Evolutionary conservation across 2,113 vertebrate species (phyloP), one percentile per base, ranked within the genome.

Genomic region (Cryptotis parvus): DNA sequence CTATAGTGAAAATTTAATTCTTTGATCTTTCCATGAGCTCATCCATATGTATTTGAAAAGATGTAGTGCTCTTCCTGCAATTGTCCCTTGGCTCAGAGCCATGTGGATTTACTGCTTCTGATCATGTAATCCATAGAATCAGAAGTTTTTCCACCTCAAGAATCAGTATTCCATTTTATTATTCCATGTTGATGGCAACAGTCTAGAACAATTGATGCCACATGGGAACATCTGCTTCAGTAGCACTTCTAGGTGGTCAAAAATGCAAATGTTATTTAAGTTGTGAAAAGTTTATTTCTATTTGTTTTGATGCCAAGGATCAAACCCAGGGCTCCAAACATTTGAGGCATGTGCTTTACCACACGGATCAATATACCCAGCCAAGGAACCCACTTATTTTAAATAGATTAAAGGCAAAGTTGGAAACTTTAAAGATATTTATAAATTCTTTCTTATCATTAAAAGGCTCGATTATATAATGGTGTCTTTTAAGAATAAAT

Each of bases 121-220:
- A 96, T 96, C 76, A 0, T 93, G 83, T 95, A 95, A 95, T 96
- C 92, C 89, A 77, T 80, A 89, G 95, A 95, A 95, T 96, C 96
- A 96, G 91, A 96, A 96, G 92, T 95, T 95, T 95, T 95, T 96
- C 95, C 96, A 96, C 96, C 96, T 96, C 88, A 65, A 94, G 75
- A 90, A 39, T 76, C 82, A 69, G 90, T 35, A 31, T 88, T 91
- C 89, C 35, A 76, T 84, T 87, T 96, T 82, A 79, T 86, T 95
- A 74, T 83, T 94, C 86, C 68, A 89, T 2, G n/a, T 65, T 95
- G 95, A 96, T 95, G 96, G 91, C 79, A 92, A 90, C 94, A 87
- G 76, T 24, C 70, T 27, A 33, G 82, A 82, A 63, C n/a, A 95
- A 78, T 91, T 77, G 14, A 81, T 82, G 87, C 31, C 5, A 16